Conservation (phyloP, 1,140 invertebrate genomes). For the Leptopilina boulardi region DNA sequence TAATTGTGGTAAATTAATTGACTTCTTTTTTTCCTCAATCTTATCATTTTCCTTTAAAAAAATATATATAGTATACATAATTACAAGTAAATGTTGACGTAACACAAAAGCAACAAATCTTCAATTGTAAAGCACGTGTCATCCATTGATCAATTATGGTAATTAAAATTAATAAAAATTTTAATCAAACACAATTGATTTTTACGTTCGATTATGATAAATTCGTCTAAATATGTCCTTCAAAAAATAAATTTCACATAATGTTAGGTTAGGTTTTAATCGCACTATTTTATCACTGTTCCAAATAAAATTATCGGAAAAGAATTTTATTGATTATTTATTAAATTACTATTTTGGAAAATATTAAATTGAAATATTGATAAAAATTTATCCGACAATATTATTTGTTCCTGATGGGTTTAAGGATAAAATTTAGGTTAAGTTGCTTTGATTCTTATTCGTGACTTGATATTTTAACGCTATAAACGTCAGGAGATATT, state of each 20-base stretch:
- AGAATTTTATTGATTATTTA: neutral
- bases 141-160: slow-evolving; percentile 1
- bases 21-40: neutral
- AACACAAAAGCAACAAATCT: neutral
- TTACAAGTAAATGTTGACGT: neutral
- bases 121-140: neutral
- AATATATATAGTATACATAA: neutral
- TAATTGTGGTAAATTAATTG: no score
- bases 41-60: neutral
- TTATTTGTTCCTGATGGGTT: neutral
- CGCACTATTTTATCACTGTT: neutral
- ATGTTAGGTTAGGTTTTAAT: neutral
- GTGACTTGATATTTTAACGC: neutral
- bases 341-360: neutral
- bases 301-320: no score
- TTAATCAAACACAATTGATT: neutral
- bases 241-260: neutral
- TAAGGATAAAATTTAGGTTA: neutral
- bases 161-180: neutral
- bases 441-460: neutral
- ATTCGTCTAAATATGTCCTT: neutral
- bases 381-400: neutral
- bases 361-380: neutral
- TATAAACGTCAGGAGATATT: neutral
- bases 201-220: neutral